Conservation (phyloP, 2,888 invertebrate species). For the Calliphora vomitoria region DNA sequence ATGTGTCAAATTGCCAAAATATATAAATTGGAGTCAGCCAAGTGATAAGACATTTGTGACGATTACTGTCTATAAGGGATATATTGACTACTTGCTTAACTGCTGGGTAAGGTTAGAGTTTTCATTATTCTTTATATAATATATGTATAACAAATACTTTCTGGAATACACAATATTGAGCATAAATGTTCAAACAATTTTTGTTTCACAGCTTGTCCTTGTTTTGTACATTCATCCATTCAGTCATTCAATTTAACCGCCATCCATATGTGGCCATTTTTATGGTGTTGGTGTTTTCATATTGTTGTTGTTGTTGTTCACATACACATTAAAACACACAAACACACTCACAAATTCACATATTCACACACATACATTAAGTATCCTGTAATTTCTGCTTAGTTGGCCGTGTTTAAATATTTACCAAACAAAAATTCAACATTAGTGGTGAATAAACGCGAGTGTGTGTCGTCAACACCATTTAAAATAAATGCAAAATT, state of each 20-base stretch:
- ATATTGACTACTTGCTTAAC: no score
- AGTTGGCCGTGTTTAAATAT: constrained; percentile 32
- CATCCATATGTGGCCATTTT: constrained; percentile 42
- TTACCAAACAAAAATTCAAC: constrained; percentile 8
- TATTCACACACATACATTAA: neutral
- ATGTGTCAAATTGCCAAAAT: no score
- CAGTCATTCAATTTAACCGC: constrained; percentile 31
- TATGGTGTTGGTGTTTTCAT: neutral
- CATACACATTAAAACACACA: neutral
- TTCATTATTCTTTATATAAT: no score
- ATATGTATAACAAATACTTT: neutral
- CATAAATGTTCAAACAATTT: neutral
- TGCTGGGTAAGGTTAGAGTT: no score
- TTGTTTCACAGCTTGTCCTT: neutral
- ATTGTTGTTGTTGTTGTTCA: constrained; percentile 17
- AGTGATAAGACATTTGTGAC: no score
- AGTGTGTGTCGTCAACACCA: neutral
- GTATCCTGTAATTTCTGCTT: constrained; percentile 39
- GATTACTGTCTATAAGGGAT: no score
- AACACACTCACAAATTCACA: neutral
- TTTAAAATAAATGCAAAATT: constrained; percentile 26
- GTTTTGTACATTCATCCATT: constrained; percentile 21
- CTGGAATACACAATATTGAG: neutral
- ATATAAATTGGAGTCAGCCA: no score
- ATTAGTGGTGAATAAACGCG: neutral